Conservation (phyloP, 2,888 invertebrate genomes). For the Hydraecia micacea region DNA sequence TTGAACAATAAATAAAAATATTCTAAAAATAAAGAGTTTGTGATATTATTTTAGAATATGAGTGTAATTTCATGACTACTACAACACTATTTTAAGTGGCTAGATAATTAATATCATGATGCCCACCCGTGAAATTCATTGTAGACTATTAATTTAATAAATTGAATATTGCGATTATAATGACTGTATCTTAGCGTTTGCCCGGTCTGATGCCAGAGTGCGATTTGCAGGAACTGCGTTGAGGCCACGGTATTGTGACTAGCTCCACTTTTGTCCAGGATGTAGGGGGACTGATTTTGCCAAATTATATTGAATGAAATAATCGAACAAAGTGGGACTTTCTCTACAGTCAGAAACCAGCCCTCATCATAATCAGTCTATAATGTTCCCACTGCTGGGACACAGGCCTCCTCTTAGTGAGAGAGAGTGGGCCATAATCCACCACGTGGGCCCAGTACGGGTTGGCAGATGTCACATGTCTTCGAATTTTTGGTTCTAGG, state of each 20-base stretch:
- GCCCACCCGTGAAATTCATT: conserved; percentile 44
- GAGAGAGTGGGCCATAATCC: too few species aligned
- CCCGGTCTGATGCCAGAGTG: conserved; percentile 28
- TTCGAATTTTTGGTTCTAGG: too few species aligned
- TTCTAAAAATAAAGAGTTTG: conserved; percentile 23
- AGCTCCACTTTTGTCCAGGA: background rate
- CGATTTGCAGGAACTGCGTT: background rate
- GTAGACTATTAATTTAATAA: conserved; percentile 47
- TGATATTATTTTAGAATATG: conserved; percentile 13
- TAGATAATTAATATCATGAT: conserved; percentile 45
- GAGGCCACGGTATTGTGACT: background rate
- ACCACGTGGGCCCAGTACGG: too few species aligned
- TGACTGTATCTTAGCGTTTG: conserved; percentile 19
- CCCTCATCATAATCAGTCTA: too few species aligned
- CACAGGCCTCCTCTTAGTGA: too few species aligned
- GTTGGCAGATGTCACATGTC: too few species aligned
- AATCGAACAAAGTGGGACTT: background rate
- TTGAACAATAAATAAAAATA: conserved; percentile 6
- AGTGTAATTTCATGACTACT: conserved; percentile 17
- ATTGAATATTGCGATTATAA: conserved; percentile 33
- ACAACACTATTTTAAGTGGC: conserved; percentile 33
- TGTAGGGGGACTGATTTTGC: background rate
- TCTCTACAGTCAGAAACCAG: too few species aligned
- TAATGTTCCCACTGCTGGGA: too few species aligned
- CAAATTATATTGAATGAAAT: background rate